phyloP scores from a whole-genome alignment of 92 coral and sea anemone genomes.

The Phymanthus crucifer region DNA sequence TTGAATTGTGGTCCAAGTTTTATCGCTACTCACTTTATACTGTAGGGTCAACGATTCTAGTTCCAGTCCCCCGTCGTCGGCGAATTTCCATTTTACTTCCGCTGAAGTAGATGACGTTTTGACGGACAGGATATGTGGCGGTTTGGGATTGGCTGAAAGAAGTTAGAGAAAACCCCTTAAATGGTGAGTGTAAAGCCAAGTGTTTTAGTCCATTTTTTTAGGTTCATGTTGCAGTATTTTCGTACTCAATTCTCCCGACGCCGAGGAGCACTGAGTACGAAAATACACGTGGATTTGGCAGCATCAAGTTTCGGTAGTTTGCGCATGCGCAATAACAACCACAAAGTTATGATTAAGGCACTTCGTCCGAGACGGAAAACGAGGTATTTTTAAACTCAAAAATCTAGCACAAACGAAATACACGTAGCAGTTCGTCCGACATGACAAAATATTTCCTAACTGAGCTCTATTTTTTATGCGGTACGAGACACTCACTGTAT shows the following conservation, averaged over 20 bases:
- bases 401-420: no score
- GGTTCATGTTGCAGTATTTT: no score
- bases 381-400: no score
- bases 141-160: constrained; percentile 69
- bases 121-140: constrained; percentile 70
- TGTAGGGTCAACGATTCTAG: constrained; percentile 76
- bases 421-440: no score
- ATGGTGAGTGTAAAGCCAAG: background rate
- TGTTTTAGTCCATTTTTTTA: background rate
- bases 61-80: constrained; percentile 80
- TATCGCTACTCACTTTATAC: constrained; percentile 46
- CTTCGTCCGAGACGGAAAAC: no score
- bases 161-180: background rate
- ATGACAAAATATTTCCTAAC: background rate
- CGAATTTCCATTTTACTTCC: constrained; percentile 67
- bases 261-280: no score
- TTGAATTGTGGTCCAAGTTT: constrained; percentile 61
- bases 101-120: constrained; percentile 46
- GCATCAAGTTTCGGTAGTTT: no score
- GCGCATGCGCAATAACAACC: no score
- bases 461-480: no score
- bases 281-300: no score
- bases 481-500: constrained; percentile 84
- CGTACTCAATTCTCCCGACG: no score
- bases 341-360: no score